A percentile compares a stretch with the other conserved stretches of the same genome.
Evolutionary conservation across 2,113 vertebrate genomes (phyloP).

Genomic region (Microtus pennsylvanicus): DNA sequence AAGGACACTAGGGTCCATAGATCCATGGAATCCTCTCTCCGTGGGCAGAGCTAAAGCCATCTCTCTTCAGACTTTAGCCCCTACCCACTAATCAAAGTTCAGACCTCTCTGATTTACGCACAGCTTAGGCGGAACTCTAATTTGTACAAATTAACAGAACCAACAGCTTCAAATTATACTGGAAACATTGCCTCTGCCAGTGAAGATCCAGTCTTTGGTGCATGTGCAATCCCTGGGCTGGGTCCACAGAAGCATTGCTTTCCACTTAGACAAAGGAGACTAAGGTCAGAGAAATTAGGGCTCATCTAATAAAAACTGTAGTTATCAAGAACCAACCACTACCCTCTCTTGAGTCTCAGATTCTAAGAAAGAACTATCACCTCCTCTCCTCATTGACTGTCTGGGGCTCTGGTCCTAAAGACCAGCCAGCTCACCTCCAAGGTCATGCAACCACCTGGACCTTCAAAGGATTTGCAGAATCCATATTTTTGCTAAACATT

Average conservation of each 20-base stretch:
- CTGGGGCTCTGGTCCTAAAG: too few relatives aligned
- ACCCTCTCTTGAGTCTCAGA: not conserved
- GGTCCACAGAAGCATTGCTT: not conserved
- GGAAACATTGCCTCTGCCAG: not conserved
- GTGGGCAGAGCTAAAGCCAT: not conserved
- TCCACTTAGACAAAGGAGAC: not conserved
- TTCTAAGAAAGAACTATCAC: not conserved
- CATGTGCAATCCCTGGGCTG: not conserved
- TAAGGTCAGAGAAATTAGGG: not conserved
- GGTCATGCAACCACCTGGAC: not conserved
- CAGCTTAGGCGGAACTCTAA: not conserved
- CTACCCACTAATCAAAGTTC: too few relatives aligned
- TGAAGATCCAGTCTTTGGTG: accelerated
- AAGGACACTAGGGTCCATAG: not conserved
- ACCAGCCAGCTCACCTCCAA: not conserved
- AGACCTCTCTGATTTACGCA: not conserved
- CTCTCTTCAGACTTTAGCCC: not conserved
- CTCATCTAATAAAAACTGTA: not conserved
- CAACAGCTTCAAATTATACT: not conserved
- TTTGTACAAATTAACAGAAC: not conserved
- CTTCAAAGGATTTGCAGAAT: not conserved
- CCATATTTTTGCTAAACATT: not conserved
- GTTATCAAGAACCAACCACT: not conserved
- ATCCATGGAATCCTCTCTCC: not conserved
- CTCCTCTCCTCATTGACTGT: not conserved